Conservation (phyloP, 2,113 vertebrate genomes). For the Phrynosoma blainvillii region DNA sequence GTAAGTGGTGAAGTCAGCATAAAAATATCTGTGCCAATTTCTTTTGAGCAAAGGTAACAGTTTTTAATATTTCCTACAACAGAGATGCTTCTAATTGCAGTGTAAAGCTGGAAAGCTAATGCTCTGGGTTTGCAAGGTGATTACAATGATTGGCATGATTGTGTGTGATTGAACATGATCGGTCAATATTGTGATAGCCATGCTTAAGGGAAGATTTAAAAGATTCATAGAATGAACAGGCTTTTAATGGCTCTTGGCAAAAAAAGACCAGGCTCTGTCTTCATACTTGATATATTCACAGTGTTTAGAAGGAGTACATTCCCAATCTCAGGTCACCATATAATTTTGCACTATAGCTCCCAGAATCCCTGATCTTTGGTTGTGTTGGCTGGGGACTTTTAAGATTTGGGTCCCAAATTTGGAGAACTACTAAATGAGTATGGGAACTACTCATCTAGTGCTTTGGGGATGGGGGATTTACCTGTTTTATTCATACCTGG, state of each 20-base stretch:
- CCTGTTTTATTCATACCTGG: not conserved
- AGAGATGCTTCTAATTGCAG: not conserved
- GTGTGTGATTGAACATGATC: not conserved
- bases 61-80: not conserved
- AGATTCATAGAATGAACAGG: conserved; percentile 11
- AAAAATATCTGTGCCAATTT: not conserved
- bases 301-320: not conserved
- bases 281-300: not conserved
- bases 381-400: not conserved
- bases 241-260: conserved; percentile 1
- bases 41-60: no score
- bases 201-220: conserved; percentile 10
- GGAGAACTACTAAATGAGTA: no score
- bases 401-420: not conserved
- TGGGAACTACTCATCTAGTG: not conserved
- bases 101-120: not conserved
- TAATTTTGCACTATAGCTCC: no score
- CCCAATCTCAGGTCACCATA: not conserved
- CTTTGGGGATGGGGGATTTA: not conserved
- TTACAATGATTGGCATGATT: conserved; percentile 3
- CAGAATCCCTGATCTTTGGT: not conserved
- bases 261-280: not conserved
- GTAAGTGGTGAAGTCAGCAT: not conserved
- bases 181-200: conserved; percentile 25
- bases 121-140: conserved; percentile 14